These are phyloP conservation scores for Anoplolepis gracilipes DNA, from an alignment of 1,140 invertebrate species.

Conservation along the genomic window DNA sequence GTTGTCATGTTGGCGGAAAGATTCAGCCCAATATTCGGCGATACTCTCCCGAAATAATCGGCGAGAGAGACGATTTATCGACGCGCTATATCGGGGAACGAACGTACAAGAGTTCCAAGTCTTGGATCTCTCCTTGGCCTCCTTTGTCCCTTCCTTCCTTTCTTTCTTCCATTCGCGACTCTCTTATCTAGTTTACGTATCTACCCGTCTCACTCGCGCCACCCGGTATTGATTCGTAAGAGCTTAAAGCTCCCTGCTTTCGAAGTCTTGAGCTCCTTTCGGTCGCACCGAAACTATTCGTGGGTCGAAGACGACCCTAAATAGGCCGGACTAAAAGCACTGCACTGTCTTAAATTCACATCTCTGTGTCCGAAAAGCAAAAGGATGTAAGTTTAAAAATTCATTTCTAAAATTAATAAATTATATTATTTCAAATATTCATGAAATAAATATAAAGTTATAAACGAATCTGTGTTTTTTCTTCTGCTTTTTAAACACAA, in stretches of 20 bases:
- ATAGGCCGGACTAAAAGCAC: slow-evolving; percentile 9
- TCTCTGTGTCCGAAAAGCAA: neutral
- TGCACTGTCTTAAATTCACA: neutral
- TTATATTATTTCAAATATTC: neutral
- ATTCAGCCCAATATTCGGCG: slow-evolving; percentile 40
- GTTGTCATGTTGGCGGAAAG: slow-evolving; percentile 75
- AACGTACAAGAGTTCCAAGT: slow-evolving; percentile 60
- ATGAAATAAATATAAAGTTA: neutral
- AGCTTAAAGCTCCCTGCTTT: slow-evolving; percentile 52
- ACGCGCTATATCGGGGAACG: slow-evolving; percentile 35
- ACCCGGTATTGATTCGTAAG: slow-evolving; percentile 65
- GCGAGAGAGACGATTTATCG: slow-evolving; percentile 53
- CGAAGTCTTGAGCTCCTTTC: slow-evolving; percentile 51
- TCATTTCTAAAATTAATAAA: neutral
- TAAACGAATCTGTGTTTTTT: neutral
- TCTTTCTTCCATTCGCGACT: slow-evolving; percentile 62
- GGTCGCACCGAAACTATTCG: slow-evolving; percentile 39
- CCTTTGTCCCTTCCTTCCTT: slow-evolving; percentile 71
- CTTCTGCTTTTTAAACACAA: no score
- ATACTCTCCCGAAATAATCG: slow-evolving; percentile 61
- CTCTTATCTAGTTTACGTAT: slow-evolving; percentile 58
- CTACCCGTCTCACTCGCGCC: slow-evolving; percentile 58
- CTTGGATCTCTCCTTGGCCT: slow-evolving; percentile 78
- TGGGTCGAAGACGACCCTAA: neutral
- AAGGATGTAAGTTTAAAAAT: neutral